phyloP scores from a whole-genome alignment of 2,797 vertebrate genomes.

The Mycteria americana region DNA sequence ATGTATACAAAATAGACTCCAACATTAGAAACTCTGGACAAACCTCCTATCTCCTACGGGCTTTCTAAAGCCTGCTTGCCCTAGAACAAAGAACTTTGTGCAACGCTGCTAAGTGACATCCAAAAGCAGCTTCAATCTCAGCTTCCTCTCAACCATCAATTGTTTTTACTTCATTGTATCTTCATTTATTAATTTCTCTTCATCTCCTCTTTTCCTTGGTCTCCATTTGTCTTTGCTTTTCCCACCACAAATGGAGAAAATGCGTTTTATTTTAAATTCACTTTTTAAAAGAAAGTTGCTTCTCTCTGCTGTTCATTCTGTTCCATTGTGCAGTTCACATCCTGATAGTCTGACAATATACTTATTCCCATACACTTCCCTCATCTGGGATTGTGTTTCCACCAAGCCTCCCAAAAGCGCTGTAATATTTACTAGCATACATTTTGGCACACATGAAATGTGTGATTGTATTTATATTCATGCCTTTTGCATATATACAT shows the following conservation, averaged over 20 bases:
- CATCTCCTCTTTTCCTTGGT: not conserved
- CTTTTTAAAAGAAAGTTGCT: not conserved
- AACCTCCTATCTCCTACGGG: not conserved
- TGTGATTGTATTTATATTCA: slow-evolving; percentile 12
- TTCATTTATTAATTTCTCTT: not conserved
- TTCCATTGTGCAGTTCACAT: not conserved
- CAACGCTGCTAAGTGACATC: not conserved
- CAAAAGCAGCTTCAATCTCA: not conserved
- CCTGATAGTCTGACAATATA: not conserved
- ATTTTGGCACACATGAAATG: not conserved
- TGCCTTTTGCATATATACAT: not conserved
- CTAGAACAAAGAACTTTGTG: not conserved
- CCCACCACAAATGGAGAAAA: not conserved
- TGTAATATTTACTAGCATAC: slow-evolving; percentile 34
- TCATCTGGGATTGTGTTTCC: slow-evolving; percentile 25
- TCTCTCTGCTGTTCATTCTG: not conserved
- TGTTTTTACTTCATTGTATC: not conserved
- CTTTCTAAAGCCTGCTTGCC: not conserved
- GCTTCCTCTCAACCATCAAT: not conserved
- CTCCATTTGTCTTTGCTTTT: not conserved
- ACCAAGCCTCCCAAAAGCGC: slow-evolving; percentile 28
- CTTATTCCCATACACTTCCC: not conserved
- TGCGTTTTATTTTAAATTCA: not conserved
- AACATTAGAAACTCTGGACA: not conserved
- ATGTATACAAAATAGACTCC: not conserved